A percentile compares a stretch with the other conserved stretches of the same genome.
Evolutionary conservation across 1,140 invertebrate species (phyloP).

Genomic region (Maniola jurtina): DNA sequence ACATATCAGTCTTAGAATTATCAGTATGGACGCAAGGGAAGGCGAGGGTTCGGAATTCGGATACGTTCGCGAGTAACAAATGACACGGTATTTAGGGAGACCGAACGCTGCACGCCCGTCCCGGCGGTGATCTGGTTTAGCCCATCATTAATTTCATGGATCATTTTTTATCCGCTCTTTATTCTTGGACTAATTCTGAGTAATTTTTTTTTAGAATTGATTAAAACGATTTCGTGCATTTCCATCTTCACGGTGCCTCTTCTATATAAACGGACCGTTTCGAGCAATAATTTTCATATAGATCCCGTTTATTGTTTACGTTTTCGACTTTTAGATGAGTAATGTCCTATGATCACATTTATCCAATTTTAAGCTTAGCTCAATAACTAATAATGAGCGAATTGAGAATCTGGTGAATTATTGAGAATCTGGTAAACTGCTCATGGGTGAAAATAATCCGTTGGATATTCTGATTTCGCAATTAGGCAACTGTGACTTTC

Average conservation of each 20-base stretch:
- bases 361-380: no score
- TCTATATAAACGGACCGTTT: background rate
- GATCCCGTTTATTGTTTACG: no score
- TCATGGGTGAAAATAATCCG: no score
- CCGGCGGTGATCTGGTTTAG: slow-evolving; percentile 35
- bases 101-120: slow-evolving; percentile 38
- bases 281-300: background rate
- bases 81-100: slow-evolving; percentile 30
- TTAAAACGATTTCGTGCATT: slow-evolving; percentile 7
- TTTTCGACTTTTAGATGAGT: no score
- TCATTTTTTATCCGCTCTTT: slow-evolving; percentile 37
- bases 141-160: slow-evolving; percentile 56
- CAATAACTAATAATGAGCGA: no score
- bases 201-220: slow-evolving; percentile 7
- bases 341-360: no score
- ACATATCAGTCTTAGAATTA: no score
- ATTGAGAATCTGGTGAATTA: no score
- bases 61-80: slow-evolving; percentile 45
- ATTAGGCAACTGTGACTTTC: background rate
- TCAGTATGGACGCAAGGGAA: background rate
- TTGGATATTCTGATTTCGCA: background rate
- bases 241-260: background rate
- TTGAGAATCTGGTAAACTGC: no score
- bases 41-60: slow-evolving; percentile 22
- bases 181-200: slow-evolving; percentile 10